A percentile compares a stretch with the other conserved stretches of the same genome.
These are phyloP conservation scores for Perdita meconis DNA, from an alignment of 2,888 invertebrate genomes.

Conservation along the genomic window DNA sequence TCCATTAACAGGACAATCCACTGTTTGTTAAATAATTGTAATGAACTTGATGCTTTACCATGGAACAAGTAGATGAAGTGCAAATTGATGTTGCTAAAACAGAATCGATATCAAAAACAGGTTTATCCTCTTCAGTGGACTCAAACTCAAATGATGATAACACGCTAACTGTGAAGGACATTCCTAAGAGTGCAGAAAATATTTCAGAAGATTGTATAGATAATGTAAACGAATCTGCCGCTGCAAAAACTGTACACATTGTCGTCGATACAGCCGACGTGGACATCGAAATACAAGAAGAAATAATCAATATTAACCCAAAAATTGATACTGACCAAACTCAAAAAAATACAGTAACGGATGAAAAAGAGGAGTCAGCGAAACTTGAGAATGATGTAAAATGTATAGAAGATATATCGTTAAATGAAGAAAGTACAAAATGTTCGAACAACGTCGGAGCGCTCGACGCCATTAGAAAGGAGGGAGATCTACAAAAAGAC, in stretches of 20 bases:
- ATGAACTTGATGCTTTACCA: slow-evolving; percentile 53
- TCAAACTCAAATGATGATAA: slow-evolving; percentile 1
- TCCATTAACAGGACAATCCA: slow-evolving; percentile 53
- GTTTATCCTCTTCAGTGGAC: slow-evolving; percentile 1
- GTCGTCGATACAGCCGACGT: background rate
- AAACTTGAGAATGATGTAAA: slow-evolving; percentile 16
- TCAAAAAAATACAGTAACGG: background rate
- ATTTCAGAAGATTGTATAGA: slow-evolving; percentile 5
- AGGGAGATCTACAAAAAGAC: slow-evolving; percentile 12
- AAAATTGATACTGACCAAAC: slow-evolving; percentile 2
- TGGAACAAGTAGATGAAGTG: slow-evolving; percentile 61
- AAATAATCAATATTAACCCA: background rate
- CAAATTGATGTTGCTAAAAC: slow-evolving; percentile 21
- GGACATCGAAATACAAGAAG: background rate
- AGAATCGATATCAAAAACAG: slow-evolving; percentile 2
- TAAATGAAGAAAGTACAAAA: slow-evolving; percentile 24
- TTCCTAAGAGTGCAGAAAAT: slow-evolving; percentile 6
- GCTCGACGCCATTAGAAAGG: background rate
- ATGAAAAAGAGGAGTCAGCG: background rate
- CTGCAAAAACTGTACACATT: slow-evolving; percentile 17
- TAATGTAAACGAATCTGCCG: slow-evolving; percentile 7
- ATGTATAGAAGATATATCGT: background rate
- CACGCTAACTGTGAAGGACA: background rate
- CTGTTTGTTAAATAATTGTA: slow-evolving; percentile 51
- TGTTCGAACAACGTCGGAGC: background rate